Evolutionary conservation across 2,797 vertebrate species (phyloP).

Genomic region (Phataginus tricuspis): DNA sequence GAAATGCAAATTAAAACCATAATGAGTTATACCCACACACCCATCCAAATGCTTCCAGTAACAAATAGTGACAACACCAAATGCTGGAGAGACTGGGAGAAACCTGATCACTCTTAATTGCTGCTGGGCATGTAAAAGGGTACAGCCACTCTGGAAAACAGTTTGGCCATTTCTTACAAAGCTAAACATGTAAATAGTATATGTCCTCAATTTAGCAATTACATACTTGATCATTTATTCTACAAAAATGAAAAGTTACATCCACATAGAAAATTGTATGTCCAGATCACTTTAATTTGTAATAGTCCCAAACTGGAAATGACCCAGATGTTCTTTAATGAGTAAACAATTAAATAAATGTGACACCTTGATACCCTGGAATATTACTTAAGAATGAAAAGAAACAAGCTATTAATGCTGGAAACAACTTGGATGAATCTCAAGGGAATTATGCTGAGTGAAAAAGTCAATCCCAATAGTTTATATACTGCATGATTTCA

Average conservation of each 20-base stretch:
- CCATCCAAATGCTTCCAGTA: background rate
- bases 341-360: background rate
- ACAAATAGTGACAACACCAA: background rate
- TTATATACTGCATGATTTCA: background rate
- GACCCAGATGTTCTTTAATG: background rate
- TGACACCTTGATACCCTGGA: background rate
- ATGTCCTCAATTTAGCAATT: background rate
- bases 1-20: slow-evolving; percentile 9
- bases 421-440: background rate
- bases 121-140: background rate
- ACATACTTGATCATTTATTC: background rate
- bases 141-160: background rate
- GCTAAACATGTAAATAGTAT: background rate
- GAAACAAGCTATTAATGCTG: background rate
- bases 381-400: background rate
- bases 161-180: background rate
- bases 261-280: background rate
- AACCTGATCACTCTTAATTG: background rate
- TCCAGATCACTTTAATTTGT: background rate
- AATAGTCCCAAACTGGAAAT: background rate
- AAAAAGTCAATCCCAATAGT: background rate
- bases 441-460: background rate
- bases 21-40: background rate
- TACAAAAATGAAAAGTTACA: background rate
- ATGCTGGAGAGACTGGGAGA: background rate